Percentiles rank a stretch among this genome's conserved stretches.
Evolutionary conservation across 2,113 vertebrate genomes (phyloP).

Genomic region (Hypomesus transpacificus): DNA sequence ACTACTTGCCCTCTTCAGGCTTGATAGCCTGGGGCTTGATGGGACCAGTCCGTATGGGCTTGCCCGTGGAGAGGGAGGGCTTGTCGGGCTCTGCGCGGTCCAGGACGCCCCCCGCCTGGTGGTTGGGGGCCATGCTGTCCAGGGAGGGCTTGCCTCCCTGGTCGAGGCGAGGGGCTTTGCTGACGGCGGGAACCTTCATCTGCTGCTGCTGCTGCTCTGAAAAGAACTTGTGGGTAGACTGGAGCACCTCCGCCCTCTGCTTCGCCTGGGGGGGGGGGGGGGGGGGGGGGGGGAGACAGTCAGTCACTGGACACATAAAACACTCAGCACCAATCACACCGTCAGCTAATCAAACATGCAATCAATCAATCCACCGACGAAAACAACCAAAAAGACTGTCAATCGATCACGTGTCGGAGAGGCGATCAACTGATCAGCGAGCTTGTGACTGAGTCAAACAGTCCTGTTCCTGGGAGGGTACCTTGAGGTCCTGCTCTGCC

Average conservation of each 20-base stretch:
- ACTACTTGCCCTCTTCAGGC: conserved; percentile 93
- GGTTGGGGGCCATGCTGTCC: conserved; percentile 74
- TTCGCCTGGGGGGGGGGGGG: conserved; percentile 80
- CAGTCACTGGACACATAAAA: neutral
- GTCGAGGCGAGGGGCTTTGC: conserved; percentile 81
- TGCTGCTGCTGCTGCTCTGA: conserved; percentile 81
- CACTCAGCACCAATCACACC: neutral
- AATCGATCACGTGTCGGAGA: neutral
- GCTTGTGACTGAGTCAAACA: neutral
- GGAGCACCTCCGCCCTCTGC: conserved; percentile 97
- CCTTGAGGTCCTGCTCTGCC: conserved; percentile 93
- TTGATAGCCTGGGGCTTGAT: conserved; percentile 99
- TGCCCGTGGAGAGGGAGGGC: conserved; percentile 71
- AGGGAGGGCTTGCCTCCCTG: conserved; percentile 78
- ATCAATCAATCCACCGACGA: no score
- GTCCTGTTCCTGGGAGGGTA: conserved; percentile 42
- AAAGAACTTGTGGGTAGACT: conserved; percentile 98
- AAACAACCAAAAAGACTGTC: no score
- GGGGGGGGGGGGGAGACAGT: conserved; percentile 21
- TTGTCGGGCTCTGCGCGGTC: conserved; percentile 83
- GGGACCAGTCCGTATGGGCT: conserved; percentile 96
- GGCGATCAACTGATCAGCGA: neutral
- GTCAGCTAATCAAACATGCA: no score
- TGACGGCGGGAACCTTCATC: conserved; percentile 80
- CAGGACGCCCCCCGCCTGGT: conserved; percentile 67